Evolutionary conservation across 2,888 invertebrate genomes (phyloP).

Genomic region (Hesperia comma): DNA sequence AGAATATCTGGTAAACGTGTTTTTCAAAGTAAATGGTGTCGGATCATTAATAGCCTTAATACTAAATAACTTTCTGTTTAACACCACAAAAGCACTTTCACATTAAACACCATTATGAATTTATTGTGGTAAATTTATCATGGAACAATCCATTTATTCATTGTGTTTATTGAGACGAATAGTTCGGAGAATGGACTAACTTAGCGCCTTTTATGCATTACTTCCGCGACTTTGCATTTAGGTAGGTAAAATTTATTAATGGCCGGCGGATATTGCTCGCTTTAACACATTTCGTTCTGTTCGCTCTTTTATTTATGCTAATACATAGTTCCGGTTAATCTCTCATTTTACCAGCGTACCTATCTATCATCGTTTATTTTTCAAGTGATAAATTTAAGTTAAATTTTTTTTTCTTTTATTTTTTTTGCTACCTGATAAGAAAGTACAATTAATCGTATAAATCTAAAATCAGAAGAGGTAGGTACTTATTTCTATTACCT

Average conservation of each 20-base stretch:
- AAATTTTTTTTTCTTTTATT: too few species aligned
- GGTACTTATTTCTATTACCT: too few species aligned
- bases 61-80: neutral
- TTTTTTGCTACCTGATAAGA: too few species aligned
- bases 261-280: conserved; percentile 6
- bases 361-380: too few species aligned
- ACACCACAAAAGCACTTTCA: neutral
- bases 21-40: too few species aligned
- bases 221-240: conserved; percentile 22
- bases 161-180: conserved; percentile 26
- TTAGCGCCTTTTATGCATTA: conserved; percentile 25
- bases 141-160: conserved; percentile 12
- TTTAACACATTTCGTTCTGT: neutral
- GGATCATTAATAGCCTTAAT: too few species aligned
- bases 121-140: conserved; percentile 12
- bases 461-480: too few species aligned
- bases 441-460: too few species aligned
- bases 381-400: too few species aligned
- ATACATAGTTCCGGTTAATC: too few species aligned
- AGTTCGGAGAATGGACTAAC: conserved; percentile 20
- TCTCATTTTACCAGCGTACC: neutral
- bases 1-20: too few species aligned
- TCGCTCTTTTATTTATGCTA: neutral
- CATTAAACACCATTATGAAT: conserved; percentile 4
- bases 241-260: conserved; percentile 23